These are phyloP conservation scores for Blennius ocellaris DNA, from an alignment of 2,113 vertebrate species.

Conservation along the genomic window DNA sequence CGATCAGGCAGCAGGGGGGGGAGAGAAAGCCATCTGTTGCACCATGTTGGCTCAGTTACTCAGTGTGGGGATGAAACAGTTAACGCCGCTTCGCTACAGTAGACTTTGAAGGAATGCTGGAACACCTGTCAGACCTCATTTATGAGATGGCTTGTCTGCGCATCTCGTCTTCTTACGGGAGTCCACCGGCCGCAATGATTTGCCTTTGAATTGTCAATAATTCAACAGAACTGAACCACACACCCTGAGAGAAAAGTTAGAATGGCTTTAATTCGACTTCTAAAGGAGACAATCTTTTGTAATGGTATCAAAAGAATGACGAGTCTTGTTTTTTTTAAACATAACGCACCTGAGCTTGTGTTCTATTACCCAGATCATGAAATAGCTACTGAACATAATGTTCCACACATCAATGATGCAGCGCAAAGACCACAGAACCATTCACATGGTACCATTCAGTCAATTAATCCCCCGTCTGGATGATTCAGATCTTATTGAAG, in stretches of 20 bases:
- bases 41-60: no score
- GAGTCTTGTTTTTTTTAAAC: background rate
- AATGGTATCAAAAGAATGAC: conserved; percentile 33
- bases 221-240: conserved; percentile 15
- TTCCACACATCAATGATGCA: conserved; percentile 4
- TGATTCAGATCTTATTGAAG: conserved; percentile 94
- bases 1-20: conserved; percentile 3
- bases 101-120: conserved; percentile 40
- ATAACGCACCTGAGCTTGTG: conserved; percentile 39
- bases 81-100: conserved; percentile 11
- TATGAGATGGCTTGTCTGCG: conserved; percentile 5
- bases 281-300: conserved; percentile 3
- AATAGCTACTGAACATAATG: background rate
- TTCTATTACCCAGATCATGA: conserved; percentile 12
- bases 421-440: conserved; percentile 11
- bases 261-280: conserved; percentile 64
- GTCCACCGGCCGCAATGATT: background rate
- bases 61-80: conserved; percentile 9
- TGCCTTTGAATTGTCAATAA: conserved; percentile 9
- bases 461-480: background rate
- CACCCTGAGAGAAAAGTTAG: conserved; percentile 16
- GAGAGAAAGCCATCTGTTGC: background rate
- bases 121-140: conserved; percentile 49
- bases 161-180: conserved; percentile 10
- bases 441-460: background rate